Percentiles rank a stretch among this genome's conserved stretches.
These are phyloP conservation scores for Drosophila littoralis DNA, from an alignment of 1,140 invertebrate genomes.

Conservation along the genomic window DNA sequence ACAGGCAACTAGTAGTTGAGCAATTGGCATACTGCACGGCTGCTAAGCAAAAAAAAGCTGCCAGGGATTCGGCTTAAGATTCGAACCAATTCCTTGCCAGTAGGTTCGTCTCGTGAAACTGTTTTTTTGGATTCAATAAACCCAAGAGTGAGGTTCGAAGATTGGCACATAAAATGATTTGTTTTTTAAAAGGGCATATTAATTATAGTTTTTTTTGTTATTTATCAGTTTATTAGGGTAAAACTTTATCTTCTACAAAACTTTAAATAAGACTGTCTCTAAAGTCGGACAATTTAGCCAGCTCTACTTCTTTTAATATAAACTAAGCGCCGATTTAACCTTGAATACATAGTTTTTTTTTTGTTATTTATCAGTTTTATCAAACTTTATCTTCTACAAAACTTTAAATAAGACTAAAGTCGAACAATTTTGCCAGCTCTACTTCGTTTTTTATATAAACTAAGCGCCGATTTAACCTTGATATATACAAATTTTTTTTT, in stretches of 20 bases:
- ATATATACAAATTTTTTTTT: too few species aligned
- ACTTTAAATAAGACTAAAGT: background rate
- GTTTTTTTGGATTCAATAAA: too few species aligned
- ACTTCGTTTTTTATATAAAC: too few species aligned
- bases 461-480: too few species aligned
- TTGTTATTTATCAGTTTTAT: background rate
- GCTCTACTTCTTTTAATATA: too few species aligned
- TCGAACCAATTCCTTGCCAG: background rate
- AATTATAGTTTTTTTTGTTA: background rate
- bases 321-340: too few species aligned
- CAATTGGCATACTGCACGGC: slow-evolving; percentile 16
- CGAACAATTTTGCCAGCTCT: too few species aligned
- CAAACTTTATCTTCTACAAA: background rate
- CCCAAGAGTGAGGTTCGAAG: too few species aligned
- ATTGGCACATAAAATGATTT: too few species aligned
- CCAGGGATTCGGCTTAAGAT: background rate
- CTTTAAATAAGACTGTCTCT: background rate
- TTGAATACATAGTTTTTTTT: background rate
- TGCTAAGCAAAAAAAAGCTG: background rate
- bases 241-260: background rate
- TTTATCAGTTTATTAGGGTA: background rate
- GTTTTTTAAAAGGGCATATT: background rate
- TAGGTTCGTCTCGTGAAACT: too few species aligned
- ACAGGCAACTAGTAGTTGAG: slow-evolving; percentile 17
- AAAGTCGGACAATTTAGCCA: too few species aligned